phyloP scores from a whole-genome alignment of 2,888 invertebrate species.

The Rhorus exstirpatorius region DNA sequence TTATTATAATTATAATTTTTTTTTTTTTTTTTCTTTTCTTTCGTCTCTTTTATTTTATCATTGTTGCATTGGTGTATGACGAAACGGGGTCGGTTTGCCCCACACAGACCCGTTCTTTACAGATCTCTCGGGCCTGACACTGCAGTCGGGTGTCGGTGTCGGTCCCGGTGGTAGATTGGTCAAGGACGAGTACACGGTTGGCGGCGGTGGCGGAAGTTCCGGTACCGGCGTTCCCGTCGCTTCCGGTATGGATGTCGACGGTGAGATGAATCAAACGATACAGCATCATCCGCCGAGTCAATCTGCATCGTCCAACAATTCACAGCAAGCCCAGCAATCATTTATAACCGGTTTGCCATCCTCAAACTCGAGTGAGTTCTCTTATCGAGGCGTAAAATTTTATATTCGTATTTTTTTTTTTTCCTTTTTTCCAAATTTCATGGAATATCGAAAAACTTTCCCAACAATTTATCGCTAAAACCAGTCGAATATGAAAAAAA shows the following conservation, averaged over 20 bases:
- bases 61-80: conserved; percentile 84
- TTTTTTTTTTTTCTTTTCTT: conserved; percentile 64
- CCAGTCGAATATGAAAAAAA: too few relatives aligned
- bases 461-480: too few relatives aligned
- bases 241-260: conserved; percentile 88
- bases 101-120: conserved; percentile 86
- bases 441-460: too few relatives aligned
- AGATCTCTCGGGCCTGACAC: conserved; percentile 96
- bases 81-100: conserved; percentile 85
- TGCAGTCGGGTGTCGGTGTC: conserved; percentile 90
- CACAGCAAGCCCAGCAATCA: conserved; percentile 86
- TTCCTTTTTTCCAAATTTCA: too few relatives aligned
- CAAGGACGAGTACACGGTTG: conserved; percentile 97
- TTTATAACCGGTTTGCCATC: conserved; percentile 82
- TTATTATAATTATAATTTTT: conserved; percentile 58
- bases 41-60: conserved; percentile 75
- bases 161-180: conserved; percentile 92
- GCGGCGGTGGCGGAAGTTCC: conserved; percentile 86
- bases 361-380: conserved; percentile 81
- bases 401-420: conserved; percentile 39
- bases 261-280: conserved; percentile 90
- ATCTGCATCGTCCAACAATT: conserved; percentile 78
- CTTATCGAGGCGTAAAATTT: neutral
- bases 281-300: conserved; percentile 90
- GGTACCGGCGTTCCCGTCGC: conserved; percentile 85